Percentiles rank a stretch among this genome's conserved stretches.
phyloP scores from a whole-genome alignment of 2,888 invertebrate genomes.

The Pandemis heparana region DNA sequence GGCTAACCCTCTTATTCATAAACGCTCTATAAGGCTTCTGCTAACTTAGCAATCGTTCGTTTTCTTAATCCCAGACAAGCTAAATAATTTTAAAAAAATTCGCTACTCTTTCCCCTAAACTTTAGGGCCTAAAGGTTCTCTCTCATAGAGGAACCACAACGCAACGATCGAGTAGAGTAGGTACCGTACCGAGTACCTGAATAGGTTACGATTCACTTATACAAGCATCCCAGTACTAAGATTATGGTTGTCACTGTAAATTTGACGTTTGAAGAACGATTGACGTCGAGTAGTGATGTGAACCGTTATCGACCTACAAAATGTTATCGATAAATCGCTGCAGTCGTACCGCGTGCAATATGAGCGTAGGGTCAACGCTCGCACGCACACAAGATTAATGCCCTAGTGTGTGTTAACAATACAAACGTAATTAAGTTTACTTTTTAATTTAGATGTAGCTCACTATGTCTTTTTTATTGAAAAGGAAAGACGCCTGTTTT shows the following conservation, averaged over 20 bases:
- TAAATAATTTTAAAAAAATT: too few species aligned
- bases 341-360: slow-evolving; percentile 70
- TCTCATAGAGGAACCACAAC: too few species aligned
- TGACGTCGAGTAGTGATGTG: slow-evolving; percentile 23
- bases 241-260: not conserved
- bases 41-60: too few species aligned
- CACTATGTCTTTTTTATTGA: not conserved
- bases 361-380: slow-evolving; percentile 66
- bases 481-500: not conserved
- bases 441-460: slow-evolving; percentile 36
- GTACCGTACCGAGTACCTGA: too few species aligned
- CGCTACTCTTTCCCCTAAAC: too few species aligned
- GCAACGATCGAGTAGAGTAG: too few species aligned
- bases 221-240: slow-evolving; percentile 9
- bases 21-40: too few species aligned
- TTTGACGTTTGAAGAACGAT: slow-evolving; percentile 28
- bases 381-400: slow-evolving; percentile 2
- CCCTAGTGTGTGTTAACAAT: slow-evolving; percentile 13
- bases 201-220: not conserved
- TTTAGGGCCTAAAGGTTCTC: too few species aligned
- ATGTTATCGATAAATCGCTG: slow-evolving; percentile 54
- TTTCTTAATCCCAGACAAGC: too few species aligned
- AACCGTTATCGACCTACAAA: slow-evolving; percentile 42
- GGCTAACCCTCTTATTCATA: too few species aligned
- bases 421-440: slow-evolving; percentile 33